Conservation (phyloP, 2,113 vertebrate genomes). For the Chrysochloris asiatica region DNA sequence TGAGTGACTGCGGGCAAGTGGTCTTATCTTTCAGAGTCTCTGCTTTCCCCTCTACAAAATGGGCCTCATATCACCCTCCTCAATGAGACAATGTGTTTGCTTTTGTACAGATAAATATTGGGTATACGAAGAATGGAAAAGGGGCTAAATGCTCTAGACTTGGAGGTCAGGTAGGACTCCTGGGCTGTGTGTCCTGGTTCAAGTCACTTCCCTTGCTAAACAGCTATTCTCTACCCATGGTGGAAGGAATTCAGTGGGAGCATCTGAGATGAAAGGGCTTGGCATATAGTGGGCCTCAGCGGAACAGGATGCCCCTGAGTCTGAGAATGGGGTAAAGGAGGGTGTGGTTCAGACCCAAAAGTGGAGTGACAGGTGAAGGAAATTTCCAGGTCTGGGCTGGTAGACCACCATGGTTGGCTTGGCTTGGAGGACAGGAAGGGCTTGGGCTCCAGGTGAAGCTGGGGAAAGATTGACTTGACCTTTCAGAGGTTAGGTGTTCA, state of each 20-base stretch:
- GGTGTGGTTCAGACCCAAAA: neutral
- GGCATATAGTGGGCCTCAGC: neutral
- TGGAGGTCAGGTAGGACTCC: neutral
- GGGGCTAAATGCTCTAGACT: no score
- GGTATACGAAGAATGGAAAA: neutral
- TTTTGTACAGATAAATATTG: neutral
- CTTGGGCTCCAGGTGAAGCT: neutral
- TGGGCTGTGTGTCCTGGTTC: neutral
- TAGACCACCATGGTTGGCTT: neutral
- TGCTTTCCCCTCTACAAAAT: neutral
- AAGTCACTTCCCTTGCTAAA: neutral
- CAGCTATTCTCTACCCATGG: neutral
- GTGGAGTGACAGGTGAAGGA: neutral
- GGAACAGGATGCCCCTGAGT: neutral
- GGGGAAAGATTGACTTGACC: neutral
- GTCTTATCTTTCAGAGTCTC: neutral
- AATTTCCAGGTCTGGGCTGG: neutral
- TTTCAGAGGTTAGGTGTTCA: neutral
- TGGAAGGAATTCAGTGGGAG: neutral
- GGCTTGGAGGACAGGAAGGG: neutral
- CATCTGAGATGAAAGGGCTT: no score
- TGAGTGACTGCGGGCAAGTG: neutral
- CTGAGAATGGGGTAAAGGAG: no score
- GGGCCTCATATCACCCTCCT: neutral
- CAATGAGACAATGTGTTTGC: rapidly evolving